Conservation (phyloP, 2,888 invertebrate species). For the Theristus sp. region DNA sequence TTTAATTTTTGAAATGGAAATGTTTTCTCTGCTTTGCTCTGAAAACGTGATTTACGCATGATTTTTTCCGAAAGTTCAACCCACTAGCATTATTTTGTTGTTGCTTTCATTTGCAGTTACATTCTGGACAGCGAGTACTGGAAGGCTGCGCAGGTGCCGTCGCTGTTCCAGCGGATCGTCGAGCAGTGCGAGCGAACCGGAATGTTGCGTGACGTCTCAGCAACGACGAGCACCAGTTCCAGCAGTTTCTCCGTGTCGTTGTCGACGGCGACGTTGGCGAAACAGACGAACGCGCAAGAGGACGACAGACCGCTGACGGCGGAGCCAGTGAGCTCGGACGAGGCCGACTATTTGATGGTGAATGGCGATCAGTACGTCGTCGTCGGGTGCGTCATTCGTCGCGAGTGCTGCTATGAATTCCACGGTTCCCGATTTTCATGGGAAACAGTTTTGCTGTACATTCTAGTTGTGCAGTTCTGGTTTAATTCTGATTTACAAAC, state of each 20-base stretch:
- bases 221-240: neutral
- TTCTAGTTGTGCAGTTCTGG: too few relatives aligned
- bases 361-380: slow-evolving; percentile 34
- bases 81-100: too few relatives aligned
- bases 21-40: neutral
- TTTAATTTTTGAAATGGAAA: neutral
- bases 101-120: slow-evolving; percentile 35
- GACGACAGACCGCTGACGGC: too few relatives aligned
- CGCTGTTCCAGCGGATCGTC: slow-evolving; percentile 66
- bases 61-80: too few relatives aligned
- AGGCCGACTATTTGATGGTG: slow-evolving; percentile 21
- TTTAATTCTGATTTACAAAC: neutral
- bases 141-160: slow-evolving; percentile 76
- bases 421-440: too few relatives aligned
- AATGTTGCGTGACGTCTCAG: slow-evolving; percentile 12
- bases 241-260: neutral
- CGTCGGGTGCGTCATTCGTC: slow-evolving; percentile 29
- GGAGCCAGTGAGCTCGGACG: neutral
- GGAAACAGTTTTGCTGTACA: too few relatives aligned
- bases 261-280: neutral
- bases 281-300: too few relatives aligned
- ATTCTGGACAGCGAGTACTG: slow-evolving; percentile 76
- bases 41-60: too few relatives aligned
- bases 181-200: slow-evolving; percentile 44
- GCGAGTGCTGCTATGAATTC: too few relatives aligned